phyloP scores from a whole-genome alignment of 1,140 invertebrate species.

The Papilio xuthus region DNA sequence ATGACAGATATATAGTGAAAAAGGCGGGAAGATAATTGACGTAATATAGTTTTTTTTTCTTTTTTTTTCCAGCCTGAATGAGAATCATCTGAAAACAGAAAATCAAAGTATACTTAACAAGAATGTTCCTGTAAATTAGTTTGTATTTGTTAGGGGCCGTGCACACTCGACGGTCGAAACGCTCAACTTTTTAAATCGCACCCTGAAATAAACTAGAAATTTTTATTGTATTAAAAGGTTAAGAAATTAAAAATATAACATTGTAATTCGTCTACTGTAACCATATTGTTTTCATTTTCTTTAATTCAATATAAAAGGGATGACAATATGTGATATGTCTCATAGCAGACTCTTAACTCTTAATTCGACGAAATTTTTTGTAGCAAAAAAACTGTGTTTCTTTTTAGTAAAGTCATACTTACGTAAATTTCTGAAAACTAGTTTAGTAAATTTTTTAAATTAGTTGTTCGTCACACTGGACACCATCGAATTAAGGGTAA shows the following conservation, averaged over 20 bases:
- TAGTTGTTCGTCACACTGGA: no score
- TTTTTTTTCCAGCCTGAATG: constrained; percentile 58
- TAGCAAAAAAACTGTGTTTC: no score
- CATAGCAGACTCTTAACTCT: no score
- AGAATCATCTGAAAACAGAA: constrained; percentile 32
- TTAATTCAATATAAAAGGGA: no score
- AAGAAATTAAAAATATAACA: neutral
- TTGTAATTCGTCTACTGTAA: neutral
- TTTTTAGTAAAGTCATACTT: no score
- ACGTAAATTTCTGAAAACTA: no score
- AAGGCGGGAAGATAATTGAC: neutral
- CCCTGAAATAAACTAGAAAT: neutral
- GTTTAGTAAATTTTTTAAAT: no score
- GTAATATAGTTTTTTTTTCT: constrained; percentile 26
- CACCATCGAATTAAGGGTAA: no score
- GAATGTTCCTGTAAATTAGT: constrained; percentile 68
- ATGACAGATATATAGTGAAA: no score
- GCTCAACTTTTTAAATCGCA: constrained; percentile 45
- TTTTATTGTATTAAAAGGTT: neutral
- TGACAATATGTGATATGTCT: no score
- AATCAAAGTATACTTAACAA: constrained; percentile 55
- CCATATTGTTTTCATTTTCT: no score
- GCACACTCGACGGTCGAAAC: constrained; percentile 46
- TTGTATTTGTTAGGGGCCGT: constrained; percentile 48
- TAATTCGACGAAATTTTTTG: no score